A percentile compares a stretch with the other conserved stretches of the same genome.
Conservation (phyloP, 1,140 invertebrate species). For the Octopus sinensis region DNA sequence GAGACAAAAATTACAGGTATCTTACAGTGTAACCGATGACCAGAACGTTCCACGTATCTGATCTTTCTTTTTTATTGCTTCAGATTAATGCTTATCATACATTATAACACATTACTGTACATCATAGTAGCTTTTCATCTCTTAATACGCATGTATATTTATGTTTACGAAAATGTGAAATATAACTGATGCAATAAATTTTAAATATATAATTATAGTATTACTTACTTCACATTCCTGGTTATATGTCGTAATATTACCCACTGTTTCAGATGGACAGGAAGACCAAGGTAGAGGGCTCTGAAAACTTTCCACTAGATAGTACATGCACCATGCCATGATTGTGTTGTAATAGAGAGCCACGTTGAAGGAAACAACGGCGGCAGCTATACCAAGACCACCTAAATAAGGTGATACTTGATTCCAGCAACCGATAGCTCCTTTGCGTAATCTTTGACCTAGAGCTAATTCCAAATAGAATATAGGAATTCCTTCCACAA, state of each 20-base stretch:
- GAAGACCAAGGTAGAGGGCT: conserved; percentile 86
- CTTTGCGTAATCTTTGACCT: conserved; percentile 52
- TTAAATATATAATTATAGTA: too few species aligned
- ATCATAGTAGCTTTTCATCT: too few species aligned
- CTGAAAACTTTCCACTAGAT: conserved; percentile 64
- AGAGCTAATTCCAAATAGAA: conserved; percentile 60
- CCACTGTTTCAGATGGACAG: conserved; percentile 60
- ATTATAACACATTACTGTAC: too few species aligned
- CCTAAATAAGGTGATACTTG: conserved; percentile 42
- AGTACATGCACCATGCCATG: conserved; percentile 95
- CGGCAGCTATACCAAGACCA: conserved; percentile 94
- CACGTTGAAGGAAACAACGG: conserved; percentile 93
- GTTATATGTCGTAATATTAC: conserved; percentile 30
- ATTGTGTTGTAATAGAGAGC: conserved; percentile 98
- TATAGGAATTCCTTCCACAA: conserved; percentile 44
- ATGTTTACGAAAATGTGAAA: too few species aligned
- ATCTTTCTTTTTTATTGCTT: too few species aligned
- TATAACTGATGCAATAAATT: too few species aligned
- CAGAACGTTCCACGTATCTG: too few species aligned
- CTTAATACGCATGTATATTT: too few species aligned
- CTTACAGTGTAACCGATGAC: too few species aligned
- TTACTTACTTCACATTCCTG: conserved; percentile 35
- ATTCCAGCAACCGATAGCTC: conserved; percentile 42
- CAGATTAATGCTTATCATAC: too few species aligned
- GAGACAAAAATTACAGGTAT: too few species aligned